Evolutionary conservation across 1,140 invertebrate genomes (phyloP).

Genomic region (Zaprionus ornatus): DNA sequence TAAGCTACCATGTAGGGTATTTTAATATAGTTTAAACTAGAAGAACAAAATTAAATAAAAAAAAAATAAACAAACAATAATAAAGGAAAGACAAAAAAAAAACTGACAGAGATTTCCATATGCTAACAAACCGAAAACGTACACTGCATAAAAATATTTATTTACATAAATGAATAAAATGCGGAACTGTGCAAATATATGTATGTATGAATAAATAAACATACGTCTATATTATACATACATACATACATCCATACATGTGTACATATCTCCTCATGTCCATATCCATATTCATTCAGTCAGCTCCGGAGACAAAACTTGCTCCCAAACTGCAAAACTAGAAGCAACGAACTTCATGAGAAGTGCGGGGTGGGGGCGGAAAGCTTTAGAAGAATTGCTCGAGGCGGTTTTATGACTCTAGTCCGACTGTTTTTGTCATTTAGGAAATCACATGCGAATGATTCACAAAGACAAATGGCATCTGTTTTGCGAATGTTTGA

Average conservation of each 20-base stretch:
- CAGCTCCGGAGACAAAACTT: conserved; percentile 49
- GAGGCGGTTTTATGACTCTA: conserved; percentile 38
- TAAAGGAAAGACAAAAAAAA: conserved; percentile 17
- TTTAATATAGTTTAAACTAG: neutral
- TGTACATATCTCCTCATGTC: conserved; percentile 15
- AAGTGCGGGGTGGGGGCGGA: neutral
- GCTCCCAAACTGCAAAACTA: conserved; percentile 56
- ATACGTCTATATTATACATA: conserved; percentile 12
- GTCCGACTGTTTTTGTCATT: conserved; percentile 60
- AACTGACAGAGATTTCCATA: conserved; percentile 42
- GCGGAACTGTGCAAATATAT: conserved; percentile 62
- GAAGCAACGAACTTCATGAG: conserved; percentile 6
- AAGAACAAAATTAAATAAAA: neutral
- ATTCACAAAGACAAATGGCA: conserved; percentile 58
- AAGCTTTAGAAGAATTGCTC: conserved; percentile 3
- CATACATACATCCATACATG: conserved; percentile 25
- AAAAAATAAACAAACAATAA: neutral
- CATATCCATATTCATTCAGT: conserved; percentile 60
- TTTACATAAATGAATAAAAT: conserved; percentile 79
- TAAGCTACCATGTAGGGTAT: neutral
- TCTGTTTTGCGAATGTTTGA: conserved; percentile 26
- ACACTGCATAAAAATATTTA: conserved; percentile 66
- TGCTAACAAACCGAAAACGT: conserved; percentile 49
- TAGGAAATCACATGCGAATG: conserved; percentile 72
- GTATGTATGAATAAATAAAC: conserved; percentile 15